Percentiles rank a stretch among this genome's conserved stretches.
Conservation (phyloP, 1,140 invertebrate species). For the Chrysoperla carnea region DNA sequence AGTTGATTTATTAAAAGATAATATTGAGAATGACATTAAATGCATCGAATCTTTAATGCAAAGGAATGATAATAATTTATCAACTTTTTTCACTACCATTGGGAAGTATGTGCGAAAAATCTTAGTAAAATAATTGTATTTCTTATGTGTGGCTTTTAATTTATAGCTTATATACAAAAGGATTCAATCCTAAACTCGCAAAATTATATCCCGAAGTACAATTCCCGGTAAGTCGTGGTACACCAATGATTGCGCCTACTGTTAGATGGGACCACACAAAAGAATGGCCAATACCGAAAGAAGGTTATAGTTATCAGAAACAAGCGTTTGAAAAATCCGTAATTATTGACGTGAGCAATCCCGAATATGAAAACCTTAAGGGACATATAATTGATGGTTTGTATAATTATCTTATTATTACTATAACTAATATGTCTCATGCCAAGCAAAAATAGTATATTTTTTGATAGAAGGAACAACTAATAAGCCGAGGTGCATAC, state of each 20-base stretch:
- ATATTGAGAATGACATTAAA: too few relatives aligned
- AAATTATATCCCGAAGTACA: constrained; percentile 40
- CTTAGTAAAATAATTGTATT: background rate
- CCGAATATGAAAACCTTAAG: constrained; percentile 35
- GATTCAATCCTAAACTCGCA: constrained; percentile 36
- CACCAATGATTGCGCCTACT: constrained; percentile 48
- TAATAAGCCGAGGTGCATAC: too few relatives aligned
- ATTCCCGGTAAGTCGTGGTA: constrained; percentile 53
- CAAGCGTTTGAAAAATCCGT: constrained; percentile 17
- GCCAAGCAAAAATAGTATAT: too few relatives aligned
- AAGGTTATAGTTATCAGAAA: background rate
- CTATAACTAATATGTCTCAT: too few relatives aligned
- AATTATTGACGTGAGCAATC: constrained; percentile 23
- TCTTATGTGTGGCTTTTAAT: background rate
- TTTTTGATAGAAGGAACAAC: too few relatives aligned
- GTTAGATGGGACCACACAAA: constrained; percentile 54
- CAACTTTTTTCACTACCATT: too few relatives aligned
- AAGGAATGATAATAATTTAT: too few relatives aligned
- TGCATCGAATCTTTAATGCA: too few relatives aligned
- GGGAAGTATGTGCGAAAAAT: too few relatives aligned
- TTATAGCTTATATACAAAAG: constrained; percentile 41
- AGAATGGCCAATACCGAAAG: constrained; percentile 20
- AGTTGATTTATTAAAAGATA: too few relatives aligned
- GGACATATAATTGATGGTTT: constrained; percentile 51
- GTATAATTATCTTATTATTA: too few relatives aligned